phyloP scores from a whole-genome alignment of 2,797 vertebrate genomes.

The Syncerus caffer region DNA sequence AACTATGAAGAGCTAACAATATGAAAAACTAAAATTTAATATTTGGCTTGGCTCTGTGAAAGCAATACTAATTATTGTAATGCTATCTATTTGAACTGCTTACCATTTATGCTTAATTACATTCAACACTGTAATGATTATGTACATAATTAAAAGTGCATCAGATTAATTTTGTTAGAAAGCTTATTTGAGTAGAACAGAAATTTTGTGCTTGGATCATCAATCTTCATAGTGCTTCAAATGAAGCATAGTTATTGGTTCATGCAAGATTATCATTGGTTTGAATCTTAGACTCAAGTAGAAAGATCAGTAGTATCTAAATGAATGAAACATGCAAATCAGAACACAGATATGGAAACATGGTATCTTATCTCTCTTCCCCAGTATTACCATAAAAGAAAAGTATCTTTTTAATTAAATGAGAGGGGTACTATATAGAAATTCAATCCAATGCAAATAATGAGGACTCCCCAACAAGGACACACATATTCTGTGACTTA shows the following conservation, averaged over 20 bases:
- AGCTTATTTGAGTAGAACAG: slow-evolving; percentile 29
- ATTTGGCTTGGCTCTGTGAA: background rate
- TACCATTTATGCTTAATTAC: slow-evolving; percentile 50
- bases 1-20: slow-evolving; percentile 2
- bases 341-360: background rate
- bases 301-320: background rate
- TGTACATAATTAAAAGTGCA: slow-evolving; percentile 42
- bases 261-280: background rate
- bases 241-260: background rate
- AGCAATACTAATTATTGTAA: slow-evolving; percentile 46
- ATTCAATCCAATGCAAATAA: background rate
- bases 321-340: background rate
- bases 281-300: background rate
- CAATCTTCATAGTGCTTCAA: background rate
- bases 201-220: slow-evolving; percentile 35
- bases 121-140: slow-evolving; percentile 23
- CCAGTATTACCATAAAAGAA: background rate
- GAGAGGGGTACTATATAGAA: background rate
- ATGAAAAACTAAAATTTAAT: slow-evolving; percentile 36
- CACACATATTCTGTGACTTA: background rate
- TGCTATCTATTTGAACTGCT: slow-evolving; percentile 22
- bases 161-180: slow-evolving; percentile 52
- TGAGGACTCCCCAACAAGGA: background rate
- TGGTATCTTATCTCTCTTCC: background rate
- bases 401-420: background rate